Base-by-base conservation (phyloP, 2,888 invertebrate genomes). In the Drosophila melanosoma region DNA sequence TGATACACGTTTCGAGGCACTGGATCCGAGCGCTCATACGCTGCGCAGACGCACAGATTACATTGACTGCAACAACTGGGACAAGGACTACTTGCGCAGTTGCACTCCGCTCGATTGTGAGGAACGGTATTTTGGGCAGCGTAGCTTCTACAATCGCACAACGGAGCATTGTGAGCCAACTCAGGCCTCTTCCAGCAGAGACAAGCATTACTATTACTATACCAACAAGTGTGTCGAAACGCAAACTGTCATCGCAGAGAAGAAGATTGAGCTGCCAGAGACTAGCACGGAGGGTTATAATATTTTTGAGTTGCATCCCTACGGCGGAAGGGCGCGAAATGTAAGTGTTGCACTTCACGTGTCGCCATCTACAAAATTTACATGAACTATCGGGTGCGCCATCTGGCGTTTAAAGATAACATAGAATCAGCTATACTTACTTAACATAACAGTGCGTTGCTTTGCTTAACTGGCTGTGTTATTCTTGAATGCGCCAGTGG, bases 41-140 rank as follows among this genome's bases (percentile, higher is more conserved):
- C 62, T 90, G 32, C 82, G 83, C 7, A 82, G 66, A 15, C 80
- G 91, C 70, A 77, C 76, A 20, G 74, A 83, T 26, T 92, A 76
- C 36, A 51, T 29, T 8, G 84, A 92, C 23, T 92, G 92, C 48
- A 66, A 67, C 0, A 92, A 91, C 75, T 92, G 91, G 76, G 95
- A 95, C 90, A 89, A 93, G 82, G 93, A 94, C 69, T 93, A 94
- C 20, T 87, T 93, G 12, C 90, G 92, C 29, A 93, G 93, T 45
- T 95, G 95, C 79, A 91, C 90, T n/a, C 94, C 94, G 1, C 93
- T 94, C 0, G 93, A 94, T 79, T 95, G 95, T 77, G 93, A 94
- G 67, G 93, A 94, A 74, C 95, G 94, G 71, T 95, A 95, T 87
- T 93, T 94, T 58, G 94, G 94, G 1, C 90, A 90, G 59, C 92